Base-by-base conservation (phyloP, 2,888 invertebrate species). In the Pristionchus fissidentatus region DNA sequence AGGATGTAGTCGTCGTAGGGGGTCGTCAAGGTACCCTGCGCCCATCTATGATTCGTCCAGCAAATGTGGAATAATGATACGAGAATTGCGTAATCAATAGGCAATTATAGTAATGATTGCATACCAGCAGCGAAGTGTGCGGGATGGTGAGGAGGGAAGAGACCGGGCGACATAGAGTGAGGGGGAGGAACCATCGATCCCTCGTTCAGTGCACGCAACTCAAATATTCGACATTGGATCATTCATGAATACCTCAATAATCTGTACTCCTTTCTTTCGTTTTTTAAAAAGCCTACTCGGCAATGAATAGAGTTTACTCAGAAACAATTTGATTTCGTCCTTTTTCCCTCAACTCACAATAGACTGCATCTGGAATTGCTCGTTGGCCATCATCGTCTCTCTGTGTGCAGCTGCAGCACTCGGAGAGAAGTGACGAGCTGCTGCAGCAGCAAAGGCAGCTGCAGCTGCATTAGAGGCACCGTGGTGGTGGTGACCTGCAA, bases 291-390 rank as follows among this genome's bases (percentile, higher is more conserved):
- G n/a, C n/a, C n/a, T n/a, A n/a, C n/a, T n/a, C n/a, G n/a, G n/a
- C n/a, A n/a, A n/a, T n/a, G n/a, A n/a, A n/a, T 15, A 10, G 35
- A 1, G 10, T n/a, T 57, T 29, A 29, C n/a, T 57, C 62, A 62
- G 29, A 19, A 26, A 15, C 7, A 10, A 57, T 57, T n/a, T 62
- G 62, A 35, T 35, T 2, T 1, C 26, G 1, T 35, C 3, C 1
- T 62, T 35, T 13, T 15, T 29, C 29, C 15, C 19, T 3, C 0
- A 7, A 66, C 66, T 66, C 38, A 66, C 66, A 66, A 66, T 66
- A n/a, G 66, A 66, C n/a, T 66, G 66, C 66, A 66, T 66, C 66
- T 66, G 66, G 41, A 66, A 66, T 8, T 66, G 66, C 41, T 66
- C 66, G 66, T 66, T 66, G 38, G 66, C 66, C 22, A 32, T 10